phyloP scores from a whole-genome alignment of 2,797 vertebrate genomes.

The Notamacropus eugenii region DNA sequence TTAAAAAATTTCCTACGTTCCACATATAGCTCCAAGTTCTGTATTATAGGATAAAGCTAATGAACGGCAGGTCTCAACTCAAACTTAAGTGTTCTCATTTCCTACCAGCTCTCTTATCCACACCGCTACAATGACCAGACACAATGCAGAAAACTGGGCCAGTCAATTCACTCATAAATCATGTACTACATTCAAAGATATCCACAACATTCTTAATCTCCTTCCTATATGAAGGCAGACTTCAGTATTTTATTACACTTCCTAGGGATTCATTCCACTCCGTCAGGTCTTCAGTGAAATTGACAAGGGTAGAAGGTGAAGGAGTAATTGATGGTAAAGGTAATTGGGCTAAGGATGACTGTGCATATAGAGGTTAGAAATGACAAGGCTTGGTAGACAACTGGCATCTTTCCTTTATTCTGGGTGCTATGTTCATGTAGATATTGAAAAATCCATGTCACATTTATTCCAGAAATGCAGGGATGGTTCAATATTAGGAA shows the following conservation, averaged over 20 bases:
- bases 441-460: not conserved
- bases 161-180: not conserved
- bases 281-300: not conserved
- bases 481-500: not conserved
- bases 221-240: not conserved
- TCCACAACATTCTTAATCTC: not conserved
- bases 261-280: not conserved
- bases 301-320: not conserved
- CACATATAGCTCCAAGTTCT: not conserved
- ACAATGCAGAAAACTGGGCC: not conserved
- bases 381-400: not conserved
- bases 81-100: not conserved
- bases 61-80: not conserved
- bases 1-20: not conserved
- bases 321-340: not conserved
- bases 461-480: not conserved
- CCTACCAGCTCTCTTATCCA: not conserved
- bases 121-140: not conserved
- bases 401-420: not conserved
- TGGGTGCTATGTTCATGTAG: not conserved
- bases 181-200: not conserved
- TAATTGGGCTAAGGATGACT: not conserved
- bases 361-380: not conserved
- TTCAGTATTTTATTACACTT: not conserved
- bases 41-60: not conserved